Base-by-base conservation (phyloP, 2,888 invertebrate species). In the Hecatera dysodea region DNA sequence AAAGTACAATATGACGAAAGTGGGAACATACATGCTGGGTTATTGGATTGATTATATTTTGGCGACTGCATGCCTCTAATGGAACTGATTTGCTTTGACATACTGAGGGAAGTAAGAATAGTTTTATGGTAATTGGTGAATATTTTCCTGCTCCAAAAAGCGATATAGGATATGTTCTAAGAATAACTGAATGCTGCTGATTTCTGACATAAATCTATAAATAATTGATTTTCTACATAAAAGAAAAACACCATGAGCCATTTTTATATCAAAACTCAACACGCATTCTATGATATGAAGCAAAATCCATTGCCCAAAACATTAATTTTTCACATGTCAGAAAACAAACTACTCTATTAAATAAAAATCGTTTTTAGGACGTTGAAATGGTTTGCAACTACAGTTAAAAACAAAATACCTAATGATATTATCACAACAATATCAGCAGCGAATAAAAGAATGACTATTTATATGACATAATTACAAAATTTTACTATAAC, bases 361-460 rank as follows among this genome's bases (percentile, higher is more conserved):
- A 89, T 72, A 77, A 86, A 88, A 89, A 86, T 83, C 80, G 72
- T 83, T 72, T 83, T 72, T 33, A 85, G 80, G 81, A 81, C 72
- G 81, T 83, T 81, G 75, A 77, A 86, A 89, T 87, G 86, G 75
- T 88, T 85, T 87, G 90, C 87, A 85, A 85, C 93, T 92, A 93
- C 90, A 87, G 67, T 87, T 78, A 82, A 87, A 92, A 90, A 86
- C 67, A 90, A 91, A 91, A 88, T 82, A 82, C 86, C 84, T 90
- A 90, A 83, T 87, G 81, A 88, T 88, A 81, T 86, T 87, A 87
- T 91, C 86, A 90, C 87, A 90, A 88, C 83, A 87, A 89, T 86
- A 86, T 87, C 87, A 88, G 91, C 92, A 92, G 92, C 91, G 79
- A 88, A 92, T 90, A 92, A 93, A 91, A 87, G 82, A 90, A 86